Base-by-base conservation (phyloP, 2,797 vertebrate genomes). In the Cirrhinus mrigala region DNA sequence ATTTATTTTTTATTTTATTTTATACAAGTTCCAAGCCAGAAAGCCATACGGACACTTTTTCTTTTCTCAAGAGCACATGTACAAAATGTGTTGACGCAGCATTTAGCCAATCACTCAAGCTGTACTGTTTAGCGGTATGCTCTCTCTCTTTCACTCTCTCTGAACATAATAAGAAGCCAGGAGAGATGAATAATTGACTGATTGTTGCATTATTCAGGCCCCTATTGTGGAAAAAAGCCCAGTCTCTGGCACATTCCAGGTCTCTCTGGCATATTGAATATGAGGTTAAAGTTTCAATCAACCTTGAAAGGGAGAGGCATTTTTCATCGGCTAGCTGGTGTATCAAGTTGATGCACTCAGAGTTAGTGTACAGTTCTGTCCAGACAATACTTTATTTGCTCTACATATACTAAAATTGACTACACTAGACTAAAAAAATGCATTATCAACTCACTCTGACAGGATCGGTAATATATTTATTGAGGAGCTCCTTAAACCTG, bases 241-340 rank as follows among this genome's bases (percentile, higher is more conserved):
- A 46, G 52, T 82, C 68, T 73, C 68, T 82, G 91, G 96, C 95
- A 96, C 95, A 96, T 95, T 95, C 95, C 95, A 96, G 95, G 96
- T 81, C 79, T 81, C 68, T 82, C 68, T 82, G 80, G 95, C 96
- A 95, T 96, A 96, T 96, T 95, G 95, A 96, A 95, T 94, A 93
- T 95, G 95, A 96, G 96, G 96, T 96, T 96, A 96, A 96, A 96
- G 95, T 96, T 96, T 96, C 96, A 96, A 96, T 96, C 95, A 96
- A 96, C 96, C 95, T 96, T 96, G 96, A 96, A 95, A 94, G 95
- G 75, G 40, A 74, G 27, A 81, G 84, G 56, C 68, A 60, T 79
- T 85, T 84, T 84, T 71, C 68, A 69, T 68, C 44, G 7, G 24
- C 62, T 80, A 69, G 60, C 16, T 80, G 33, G 20, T 68, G 62